phyloP scores from a whole-genome alignment of 2,888 invertebrate genomes.

The Theretra japonica region DNA sequence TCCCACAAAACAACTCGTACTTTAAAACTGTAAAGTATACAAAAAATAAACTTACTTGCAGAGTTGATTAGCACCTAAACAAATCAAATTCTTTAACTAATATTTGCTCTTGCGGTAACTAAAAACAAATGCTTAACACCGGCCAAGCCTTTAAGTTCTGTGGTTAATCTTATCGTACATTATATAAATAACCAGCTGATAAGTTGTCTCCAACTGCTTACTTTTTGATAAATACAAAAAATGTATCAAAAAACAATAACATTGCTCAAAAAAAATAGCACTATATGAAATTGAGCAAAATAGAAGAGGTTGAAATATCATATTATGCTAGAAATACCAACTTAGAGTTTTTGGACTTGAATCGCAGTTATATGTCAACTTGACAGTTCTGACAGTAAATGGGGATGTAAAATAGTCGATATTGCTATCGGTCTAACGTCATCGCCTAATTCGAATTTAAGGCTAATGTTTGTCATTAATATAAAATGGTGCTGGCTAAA shows the following conservation, averaged over 20 bases:
- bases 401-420: not conserved
- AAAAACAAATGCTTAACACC: not conserved
- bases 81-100: slow-evolving; percentile 4
- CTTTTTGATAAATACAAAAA: not conserved
- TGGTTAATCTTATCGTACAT: slow-evolving; percentile 16
- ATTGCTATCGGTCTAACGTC: no score
- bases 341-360: not conserved
- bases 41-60: slow-evolving; percentile 1
- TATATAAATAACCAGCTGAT: slow-evolving; percentile 15
- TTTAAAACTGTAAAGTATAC: no score
- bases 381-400: not conserved
- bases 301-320: not conserved
- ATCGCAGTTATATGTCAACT: not conserved
- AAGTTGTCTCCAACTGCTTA: slow-evolving; percentile 16
- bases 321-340: not conserved
- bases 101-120: slow-evolving; percentile 14
- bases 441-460: not conserved
- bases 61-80: slow-evolving; percentile 10
- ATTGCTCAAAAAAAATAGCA: not conserved
- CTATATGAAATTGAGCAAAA: not conserved
- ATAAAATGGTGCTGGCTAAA: not conserved
- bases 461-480: not conserved
- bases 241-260: not conserved
- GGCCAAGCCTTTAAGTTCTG: slow-evolving; percentile 20
- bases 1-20: no score